These are phyloP conservation scores for Seriola quinqueradiata DNA, from an alignment of 2,113 vertebrate species.

Conservation along the genomic window DNA sequence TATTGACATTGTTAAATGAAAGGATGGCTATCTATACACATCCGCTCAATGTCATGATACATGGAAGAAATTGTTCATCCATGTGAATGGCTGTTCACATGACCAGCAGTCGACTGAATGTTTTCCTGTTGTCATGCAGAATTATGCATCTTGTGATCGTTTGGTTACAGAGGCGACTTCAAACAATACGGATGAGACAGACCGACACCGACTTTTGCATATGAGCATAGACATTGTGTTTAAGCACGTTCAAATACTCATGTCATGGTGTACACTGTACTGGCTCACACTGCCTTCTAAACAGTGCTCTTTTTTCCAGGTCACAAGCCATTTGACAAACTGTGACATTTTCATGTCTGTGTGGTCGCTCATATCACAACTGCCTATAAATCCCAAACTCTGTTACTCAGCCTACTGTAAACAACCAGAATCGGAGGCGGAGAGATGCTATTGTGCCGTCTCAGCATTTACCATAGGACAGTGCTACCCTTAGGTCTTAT, in stretches of 20 bases:
- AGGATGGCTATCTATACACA: not conserved
- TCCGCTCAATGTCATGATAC: not conserved
- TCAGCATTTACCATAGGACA: slow-evolving; percentile 82
- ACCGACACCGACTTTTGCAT: not conserved
- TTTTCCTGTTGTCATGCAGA: not conserved
- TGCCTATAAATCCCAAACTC: slow-evolving; percentile 75
- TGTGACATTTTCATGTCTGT: slow-evolving; percentile 80
- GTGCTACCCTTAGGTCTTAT: slow-evolving; percentile 66
- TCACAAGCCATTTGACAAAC: slow-evolving; percentile 72
- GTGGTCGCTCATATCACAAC: slow-evolving; percentile 75
- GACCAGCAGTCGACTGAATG: not conserved
- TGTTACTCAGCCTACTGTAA: slow-evolving; percentile 74
- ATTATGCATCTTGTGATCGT: not conserved
- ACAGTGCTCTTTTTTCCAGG: slow-evolving; percentile 56
- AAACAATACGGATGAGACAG: not conserved
- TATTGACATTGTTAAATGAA: not conserved
- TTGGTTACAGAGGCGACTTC: not conserved
- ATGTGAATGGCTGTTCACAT: not conserved
- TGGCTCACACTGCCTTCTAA: slow-evolving; percentile 41
- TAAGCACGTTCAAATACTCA: not conserved
- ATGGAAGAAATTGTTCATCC: slow-evolving; percentile 1
- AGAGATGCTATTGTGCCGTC: slow-evolving; percentile 61
- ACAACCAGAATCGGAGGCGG: slow-evolving; percentile 64
- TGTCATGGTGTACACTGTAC: slow-evolving; percentile 4
- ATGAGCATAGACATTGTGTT: slow-evolving; percentile 11